Conservation (phyloP, 92 coral and sea anemone species). For the Desmophyllum pertusum region DNA sequence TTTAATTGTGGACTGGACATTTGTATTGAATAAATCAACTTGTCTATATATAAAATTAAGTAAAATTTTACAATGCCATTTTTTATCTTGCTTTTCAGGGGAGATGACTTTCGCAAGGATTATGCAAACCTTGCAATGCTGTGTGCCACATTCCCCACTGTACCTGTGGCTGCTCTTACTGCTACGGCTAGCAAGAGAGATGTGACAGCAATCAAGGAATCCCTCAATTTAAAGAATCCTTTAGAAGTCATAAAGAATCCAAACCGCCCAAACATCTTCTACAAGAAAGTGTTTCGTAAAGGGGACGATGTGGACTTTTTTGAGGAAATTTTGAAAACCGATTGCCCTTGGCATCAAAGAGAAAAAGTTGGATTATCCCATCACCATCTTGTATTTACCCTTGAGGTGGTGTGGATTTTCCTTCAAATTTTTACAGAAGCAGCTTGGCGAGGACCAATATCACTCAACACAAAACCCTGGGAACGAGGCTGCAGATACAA, state of each 20-base stretch:
- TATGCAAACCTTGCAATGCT: constrained; percentile 53
- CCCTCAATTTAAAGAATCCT: constrained; percentile 34
- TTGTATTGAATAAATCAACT: no score
- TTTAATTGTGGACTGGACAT: no score
- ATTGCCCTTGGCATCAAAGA: constrained; percentile 34
- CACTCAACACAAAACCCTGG: no score
- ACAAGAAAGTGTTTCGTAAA: constrained; percentile 41
- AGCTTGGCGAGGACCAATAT: constrained; percentile 45
- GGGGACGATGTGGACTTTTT: constrained; percentile 55
- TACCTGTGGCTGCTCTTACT: constrained; percentile 67
- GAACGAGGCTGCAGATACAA: constrained; percentile 12
- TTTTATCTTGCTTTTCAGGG: constrained; percentile 27
- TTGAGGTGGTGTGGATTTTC: constrained; percentile 63
- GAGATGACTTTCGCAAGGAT: constrained; percentile 64
- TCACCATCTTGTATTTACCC: constrained; percentile 52
- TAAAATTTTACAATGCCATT: no score
- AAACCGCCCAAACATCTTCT: constrained; percentile 46
- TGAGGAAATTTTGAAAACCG: constrained; percentile 38
- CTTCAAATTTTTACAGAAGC: constrained; percentile 46
- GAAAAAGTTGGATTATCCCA: constrained; percentile 37
- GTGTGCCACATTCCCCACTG: constrained; percentile 57
- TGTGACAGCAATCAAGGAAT: constrained; percentile 7
- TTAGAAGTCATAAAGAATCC: constrained; percentile 44
- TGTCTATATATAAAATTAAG: no score
- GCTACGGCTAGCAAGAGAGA: constrained; percentile 63